These are phyloP conservation scores for Heteropelma amictum DNA, from an alignment of 2,888 invertebrate species.

Conservation along the genomic window DNA sequence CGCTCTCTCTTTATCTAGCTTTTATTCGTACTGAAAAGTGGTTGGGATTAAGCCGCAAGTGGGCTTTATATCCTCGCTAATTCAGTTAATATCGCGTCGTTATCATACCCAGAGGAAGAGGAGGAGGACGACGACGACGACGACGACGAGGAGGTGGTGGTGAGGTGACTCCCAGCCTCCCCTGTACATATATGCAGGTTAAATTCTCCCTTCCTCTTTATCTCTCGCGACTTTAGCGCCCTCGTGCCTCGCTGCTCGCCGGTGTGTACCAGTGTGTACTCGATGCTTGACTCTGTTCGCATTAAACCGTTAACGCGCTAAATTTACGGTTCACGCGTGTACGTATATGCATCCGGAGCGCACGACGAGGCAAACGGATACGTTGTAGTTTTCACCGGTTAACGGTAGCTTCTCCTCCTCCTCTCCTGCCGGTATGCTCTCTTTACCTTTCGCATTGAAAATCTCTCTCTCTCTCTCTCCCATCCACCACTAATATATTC, in stretches of 20 bases:
- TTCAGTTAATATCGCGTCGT: conserved; percentile 68
- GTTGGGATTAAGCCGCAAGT: conserved; percentile 69
- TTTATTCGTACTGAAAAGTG: conserved; percentile 55
- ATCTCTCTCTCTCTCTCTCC: neutral
- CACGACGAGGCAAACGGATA: conserved; percentile 17
- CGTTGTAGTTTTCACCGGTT: conserved; percentile 23
- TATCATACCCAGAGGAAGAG: conserved; percentile 59
- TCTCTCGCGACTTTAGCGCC: neutral
- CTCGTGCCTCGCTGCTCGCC: conserved; percentile 9
- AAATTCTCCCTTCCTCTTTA: neutral
- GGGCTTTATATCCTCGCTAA: conserved; percentile 68
- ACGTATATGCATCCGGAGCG: conserved; percentile 30
- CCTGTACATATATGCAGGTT: too few relatives aligned
- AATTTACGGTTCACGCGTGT: conserved; percentile 5
- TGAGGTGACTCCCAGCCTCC: too few relatives aligned
- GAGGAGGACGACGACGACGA: too few relatives aligned
- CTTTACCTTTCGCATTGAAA: conserved; percentile 7
- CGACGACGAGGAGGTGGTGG: too few relatives aligned
- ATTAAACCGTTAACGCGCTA: conserved; percentile 28
- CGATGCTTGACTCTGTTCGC: conserved; percentile 25
- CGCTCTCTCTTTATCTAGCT: conserved; percentile 4
- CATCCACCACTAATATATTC: conserved; percentile 18
- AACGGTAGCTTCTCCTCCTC: too few relatives aligned
- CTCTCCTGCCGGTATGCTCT: conserved; percentile 15
- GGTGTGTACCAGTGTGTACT: too few relatives aligned